Evolutionary conservation across 2,113 vertebrate genomes (phyloP).

Genomic region (Barnardius zonarius): DNA sequence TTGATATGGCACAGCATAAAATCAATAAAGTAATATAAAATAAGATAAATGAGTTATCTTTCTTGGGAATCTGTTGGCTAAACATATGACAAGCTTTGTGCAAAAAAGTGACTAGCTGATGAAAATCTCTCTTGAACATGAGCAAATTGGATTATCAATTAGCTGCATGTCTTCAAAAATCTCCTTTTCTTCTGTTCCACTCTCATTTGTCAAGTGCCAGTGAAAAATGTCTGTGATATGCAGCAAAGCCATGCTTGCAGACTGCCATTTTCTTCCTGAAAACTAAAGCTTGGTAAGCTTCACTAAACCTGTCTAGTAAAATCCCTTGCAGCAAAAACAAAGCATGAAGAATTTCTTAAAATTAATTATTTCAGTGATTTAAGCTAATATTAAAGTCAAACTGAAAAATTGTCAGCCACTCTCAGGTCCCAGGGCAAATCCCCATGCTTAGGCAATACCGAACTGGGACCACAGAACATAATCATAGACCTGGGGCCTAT

Average conservation of each 20-base stretch:
- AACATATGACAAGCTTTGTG: slow-evolving; percentile 44
- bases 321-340: slow-evolving; percentile 35
- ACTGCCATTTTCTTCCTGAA: slow-evolving; percentile 35
- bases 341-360: slow-evolving; percentile 2
- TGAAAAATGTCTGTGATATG: background rate
- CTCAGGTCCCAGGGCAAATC: background rate
- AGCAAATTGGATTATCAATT: slow-evolving; percentile 66
- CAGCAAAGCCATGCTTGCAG: background rate
- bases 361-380: slow-evolving; percentile 44
- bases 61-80: slow-evolving; percentile 33
- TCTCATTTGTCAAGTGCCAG: slow-evolving; percentile 52
- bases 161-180: slow-evolving; percentile 12
- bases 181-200: slow-evolving; percentile 1
- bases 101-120: slow-evolving; percentile 49
- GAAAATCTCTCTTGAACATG: slow-evolving; percentile 51
- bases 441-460: background rate
- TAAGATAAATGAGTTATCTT: slow-evolving; percentile 53
- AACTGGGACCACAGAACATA: background rate
- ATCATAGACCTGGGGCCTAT: background rate
- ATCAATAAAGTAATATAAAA: slow-evolving; percentile 53
- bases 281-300: slow-evolving; percentile 25
- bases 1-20: slow-evolving; percentile 47
- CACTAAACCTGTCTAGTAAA: slow-evolving; percentile 44
- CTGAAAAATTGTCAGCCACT: background rate
- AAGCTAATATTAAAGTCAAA: slow-evolving; percentile 33